Evolutionary conservation across 1,140 invertebrate species (phyloP).

Genomic region (Hirudo medicinalis): DNA sequence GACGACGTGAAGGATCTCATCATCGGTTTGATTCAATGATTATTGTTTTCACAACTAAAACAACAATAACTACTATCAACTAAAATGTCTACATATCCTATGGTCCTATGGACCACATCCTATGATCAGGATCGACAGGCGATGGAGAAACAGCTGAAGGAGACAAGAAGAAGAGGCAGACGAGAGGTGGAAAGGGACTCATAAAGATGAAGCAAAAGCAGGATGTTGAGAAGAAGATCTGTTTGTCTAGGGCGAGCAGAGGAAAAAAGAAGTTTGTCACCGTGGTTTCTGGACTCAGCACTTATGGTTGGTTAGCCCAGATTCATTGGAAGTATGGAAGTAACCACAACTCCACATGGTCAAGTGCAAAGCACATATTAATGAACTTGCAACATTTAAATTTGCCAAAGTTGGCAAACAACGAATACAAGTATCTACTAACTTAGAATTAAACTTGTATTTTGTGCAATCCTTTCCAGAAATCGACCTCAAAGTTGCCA

Average conservation of each 20-base stretch:
- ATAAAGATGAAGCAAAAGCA: conserved; percentile 73
- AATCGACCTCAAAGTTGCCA: conserved; percentile 92
- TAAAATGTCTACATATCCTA: too few species aligned
- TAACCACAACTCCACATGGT: too few species aligned
- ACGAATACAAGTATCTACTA: too few species aligned
- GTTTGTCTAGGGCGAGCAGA: conserved; percentile 74
- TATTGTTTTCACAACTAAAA: background rate
- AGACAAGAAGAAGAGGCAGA: conserved; percentile 82
- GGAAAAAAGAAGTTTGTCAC: conserved; percentile 99
- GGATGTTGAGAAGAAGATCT: conserved; percentile 50
- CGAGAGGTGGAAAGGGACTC: conserved; percentile 67
- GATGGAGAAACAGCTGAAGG: conserved; percentile 53
- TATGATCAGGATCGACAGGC: conserved; percentile 28
- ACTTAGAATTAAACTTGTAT: too few species aligned
- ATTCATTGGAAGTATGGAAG: too few species aligned
- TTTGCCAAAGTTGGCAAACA: too few species aligned
- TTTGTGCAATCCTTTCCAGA: conserved; percentile 54
- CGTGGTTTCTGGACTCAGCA: conserved; percentile 54
- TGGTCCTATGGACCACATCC: too few species aligned
- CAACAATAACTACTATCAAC: background rate
- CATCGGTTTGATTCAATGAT: background rate
- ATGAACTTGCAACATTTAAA: too few species aligned
- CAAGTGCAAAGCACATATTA: too few species aligned
- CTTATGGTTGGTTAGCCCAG: conserved; percentile 57
- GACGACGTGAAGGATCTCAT: conserved; percentile 72